These are phyloP conservation scores for Drosophila nebulosa DNA, from an alignment of 1,140 invertebrate species.

Conservation along the genomic window DNA sequence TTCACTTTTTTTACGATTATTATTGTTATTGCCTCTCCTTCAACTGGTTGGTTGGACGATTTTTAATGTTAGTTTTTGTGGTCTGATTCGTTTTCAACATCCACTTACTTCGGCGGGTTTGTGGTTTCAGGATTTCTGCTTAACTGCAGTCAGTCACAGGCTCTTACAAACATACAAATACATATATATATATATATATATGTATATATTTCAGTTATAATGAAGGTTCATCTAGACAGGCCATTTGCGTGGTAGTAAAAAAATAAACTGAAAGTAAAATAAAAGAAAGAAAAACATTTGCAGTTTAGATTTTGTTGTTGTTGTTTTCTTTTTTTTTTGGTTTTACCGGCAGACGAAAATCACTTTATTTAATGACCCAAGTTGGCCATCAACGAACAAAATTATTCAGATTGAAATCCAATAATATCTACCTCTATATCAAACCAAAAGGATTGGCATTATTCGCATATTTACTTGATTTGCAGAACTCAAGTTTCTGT, in stretches of 20 bases:
- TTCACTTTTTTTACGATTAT: slow-evolving; percentile 21
- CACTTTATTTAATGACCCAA: slow-evolving; percentile 4
- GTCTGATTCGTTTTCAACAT: slow-evolving; percentile 23
- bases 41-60: slow-evolving; percentile 30
- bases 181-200: neutral
- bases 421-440: neutral
- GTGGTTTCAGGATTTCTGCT: slow-evolving; percentile 14
- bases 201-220: slow-evolving; percentile 2
- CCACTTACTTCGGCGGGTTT: slow-evolving; percentile 23
- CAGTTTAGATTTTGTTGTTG: neutral
- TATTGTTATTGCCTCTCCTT: slow-evolving; percentile 27
- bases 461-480: neutral
- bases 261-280: slow-evolving; percentile 21
- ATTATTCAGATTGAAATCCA: slow-evolving; percentile 20
- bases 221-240: slow-evolving; percentile 1
- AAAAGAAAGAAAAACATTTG: slow-evolving; percentile 22
- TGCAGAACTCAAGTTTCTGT: neutral
- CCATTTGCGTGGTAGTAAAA: slow-evolving; percentile 28
- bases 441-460: neutral
- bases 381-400: slow-evolving; percentile 1
- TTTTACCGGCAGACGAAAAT: neutral
- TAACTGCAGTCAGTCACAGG: slow-evolving; percentile 21
- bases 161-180: neutral
- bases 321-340: neutral
- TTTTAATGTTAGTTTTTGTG: slow-evolving; percentile 33